Percentiles rank a stretch among this genome's conserved stretches.
Conservation (phyloP, 2,797 vertebrate genomes). For the Jordanella pulchra region DNA sequence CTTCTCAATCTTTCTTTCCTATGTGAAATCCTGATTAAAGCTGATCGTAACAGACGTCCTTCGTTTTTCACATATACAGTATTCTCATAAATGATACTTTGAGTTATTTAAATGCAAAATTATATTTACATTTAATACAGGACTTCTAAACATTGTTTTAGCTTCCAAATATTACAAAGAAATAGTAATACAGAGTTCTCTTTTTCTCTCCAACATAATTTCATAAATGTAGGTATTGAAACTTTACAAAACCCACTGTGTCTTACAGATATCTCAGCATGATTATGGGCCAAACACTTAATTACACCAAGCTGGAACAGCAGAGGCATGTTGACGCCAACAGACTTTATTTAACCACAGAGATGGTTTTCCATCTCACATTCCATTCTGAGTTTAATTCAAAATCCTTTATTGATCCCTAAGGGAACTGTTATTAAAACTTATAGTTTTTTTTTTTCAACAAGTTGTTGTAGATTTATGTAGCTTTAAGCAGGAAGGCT, state of each 20-base stretch:
- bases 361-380: slow-evolving; percentile 81
- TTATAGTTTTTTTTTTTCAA: too few species aligned
- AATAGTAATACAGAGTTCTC: slow-evolving; percentile 13
- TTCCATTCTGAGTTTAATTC: too few species aligned
- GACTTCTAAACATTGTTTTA: slow-evolving; percentile 1
- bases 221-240: slow-evolving; percentile 18
- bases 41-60: slow-evolving; percentile 1
- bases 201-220: slow-evolving; percentile 8
- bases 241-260: slow-evolving; percentile 59
- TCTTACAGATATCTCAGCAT: slow-evolving; percentile 57
- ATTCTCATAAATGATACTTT: slow-evolving; percentile 10
- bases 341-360: slow-evolving; percentile 74
- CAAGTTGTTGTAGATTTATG: too few species aligned
- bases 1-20: neutral
- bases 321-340: slow-evolving; percentile 80
- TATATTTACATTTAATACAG: neutral
- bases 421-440: too few species aligned
- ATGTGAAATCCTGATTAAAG: neutral
- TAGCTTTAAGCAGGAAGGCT: too few species aligned
- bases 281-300: slow-evolving; percentile 79
- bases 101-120: neutral
- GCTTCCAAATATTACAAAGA: slow-evolving; percentile 10
- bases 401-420: too few species aligned
- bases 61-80: slow-evolving; percentile 8
- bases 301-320: slow-evolving; percentile 82